Conservation (phyloP, 2,888 invertebrate species). For the Scaptomyza polygonia region DNA sequence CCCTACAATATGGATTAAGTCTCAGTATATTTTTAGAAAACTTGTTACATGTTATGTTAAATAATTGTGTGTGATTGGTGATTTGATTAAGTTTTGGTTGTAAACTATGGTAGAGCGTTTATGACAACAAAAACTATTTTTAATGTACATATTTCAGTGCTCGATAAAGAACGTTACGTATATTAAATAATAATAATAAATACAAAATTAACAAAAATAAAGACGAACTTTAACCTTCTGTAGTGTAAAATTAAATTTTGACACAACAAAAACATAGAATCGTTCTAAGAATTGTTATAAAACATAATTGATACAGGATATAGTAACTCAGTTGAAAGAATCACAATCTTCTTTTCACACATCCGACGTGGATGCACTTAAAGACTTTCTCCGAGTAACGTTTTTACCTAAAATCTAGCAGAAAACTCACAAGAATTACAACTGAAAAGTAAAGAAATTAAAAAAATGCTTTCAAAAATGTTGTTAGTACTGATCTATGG, state of each 20-base stretch:
- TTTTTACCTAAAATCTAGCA: conserved; percentile 10
- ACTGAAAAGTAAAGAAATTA: neutral
- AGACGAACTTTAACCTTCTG: no score
- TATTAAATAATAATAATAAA: no score
- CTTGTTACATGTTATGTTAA: no score
- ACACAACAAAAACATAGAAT: conserved; percentile 6
- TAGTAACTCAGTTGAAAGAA: conserved; percentile 7
- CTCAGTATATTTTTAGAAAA: neutral
- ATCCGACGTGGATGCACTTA: conserved; percentile 51
- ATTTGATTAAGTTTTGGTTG: conserved; percentile 17
- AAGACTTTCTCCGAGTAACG: conserved; percentile 24
- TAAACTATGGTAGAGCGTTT: conserved; percentile 61
- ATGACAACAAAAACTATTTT: conserved; percentile 11
- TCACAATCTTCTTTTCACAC: conserved; percentile 27
- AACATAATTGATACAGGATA: conserved; percentile 2
- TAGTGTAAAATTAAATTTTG: neutral
- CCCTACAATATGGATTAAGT: conserved; percentile 11
- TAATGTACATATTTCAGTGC: conserved; percentile 2
- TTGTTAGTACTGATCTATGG: conserved; percentile 3
- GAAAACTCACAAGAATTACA: neutral
- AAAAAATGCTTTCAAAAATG: neutral
- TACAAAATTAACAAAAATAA: neutral
- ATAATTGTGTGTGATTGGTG: conserved; percentile 24
- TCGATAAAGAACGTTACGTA: conserved; percentile 16
- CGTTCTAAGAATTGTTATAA: neutral